Percentiles rank a stretch among this genome's conserved stretches.
Conservation (phyloP, 2,797 vertebrate species). For the Manis crassicaudata region DNA sequence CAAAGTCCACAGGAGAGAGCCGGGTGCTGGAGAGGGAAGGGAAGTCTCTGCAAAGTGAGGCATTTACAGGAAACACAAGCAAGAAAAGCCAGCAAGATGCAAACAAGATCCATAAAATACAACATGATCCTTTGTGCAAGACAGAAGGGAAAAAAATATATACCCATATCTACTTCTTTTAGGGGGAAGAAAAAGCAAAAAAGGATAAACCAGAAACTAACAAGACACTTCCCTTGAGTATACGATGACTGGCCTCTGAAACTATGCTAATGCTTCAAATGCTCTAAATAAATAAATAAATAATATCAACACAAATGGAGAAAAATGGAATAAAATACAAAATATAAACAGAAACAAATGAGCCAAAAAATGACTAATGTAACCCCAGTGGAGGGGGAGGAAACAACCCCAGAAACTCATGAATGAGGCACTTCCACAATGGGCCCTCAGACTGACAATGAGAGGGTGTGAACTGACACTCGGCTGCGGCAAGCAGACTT, state of each 20-base stretch:
- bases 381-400: accelerated
- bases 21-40: too few relatives aligned
- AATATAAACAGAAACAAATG: not conserved
- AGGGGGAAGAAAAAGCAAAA: not conserved
- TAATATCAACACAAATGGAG: not conserved
- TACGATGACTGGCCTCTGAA: too few relatives aligned
- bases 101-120: not conserved
- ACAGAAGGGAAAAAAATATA: too few relatives aligned
- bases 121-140: not conserved
- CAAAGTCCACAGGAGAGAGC: not conserved
- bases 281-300: not conserved
- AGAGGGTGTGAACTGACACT: too few relatives aligned
- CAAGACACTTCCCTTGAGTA: not conserved
- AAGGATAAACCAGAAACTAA: not conserved
- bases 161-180: not conserved
- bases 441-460: not conserved
- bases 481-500: accelerated
- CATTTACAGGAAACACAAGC: too few relatives aligned
- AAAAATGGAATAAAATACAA: not conserved
- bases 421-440: not conserved
- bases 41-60: not conserved
- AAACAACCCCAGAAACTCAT: accelerated
- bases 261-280: not conserved
- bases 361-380: not conserved
- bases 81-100: not conserved